Percentiles rank a stretch among this genome's conserved stretches.
Evolutionary conservation across 2,888 invertebrate genomes (phyloP).

Genomic region (Trichopria drosophilae): DNA sequence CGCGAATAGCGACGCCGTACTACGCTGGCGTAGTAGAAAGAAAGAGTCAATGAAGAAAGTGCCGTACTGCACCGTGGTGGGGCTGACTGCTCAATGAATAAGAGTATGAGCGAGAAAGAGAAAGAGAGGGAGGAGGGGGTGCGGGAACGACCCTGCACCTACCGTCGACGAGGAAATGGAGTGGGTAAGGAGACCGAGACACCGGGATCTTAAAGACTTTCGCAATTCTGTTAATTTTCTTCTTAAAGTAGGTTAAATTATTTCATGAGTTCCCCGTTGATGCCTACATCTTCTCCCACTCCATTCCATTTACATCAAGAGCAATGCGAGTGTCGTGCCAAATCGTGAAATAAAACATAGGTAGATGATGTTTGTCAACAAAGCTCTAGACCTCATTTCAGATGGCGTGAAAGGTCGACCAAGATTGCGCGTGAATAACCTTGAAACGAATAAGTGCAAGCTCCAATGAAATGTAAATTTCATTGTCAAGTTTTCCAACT

Average conservation of each 20-base stretch:
- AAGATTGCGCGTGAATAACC: no score
- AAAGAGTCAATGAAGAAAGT: slow-evolving; percentile 60
- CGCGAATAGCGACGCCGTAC: slow-evolving; percentile 36
- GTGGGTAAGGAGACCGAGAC: slow-evolving; percentile 33
- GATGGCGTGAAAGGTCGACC: no score
- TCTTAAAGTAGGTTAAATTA: slow-evolving; percentile 57
- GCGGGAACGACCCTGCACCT: slow-evolving; percentile 1
- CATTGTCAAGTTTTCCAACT: no score
- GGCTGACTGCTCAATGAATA: slow-evolving; percentile 56
- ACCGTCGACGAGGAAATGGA: slow-evolving; percentile 28
- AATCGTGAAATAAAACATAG: no score
- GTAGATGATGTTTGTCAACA: no score
- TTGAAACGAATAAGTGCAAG: no score
- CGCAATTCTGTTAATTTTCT: slow-evolving; percentile 57
- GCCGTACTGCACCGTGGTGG: slow-evolving; percentile 35
- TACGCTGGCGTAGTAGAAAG: slow-evolving; percentile 57
- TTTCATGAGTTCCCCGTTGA: slow-evolving; percentile 50
- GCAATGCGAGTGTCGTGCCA: neutral
- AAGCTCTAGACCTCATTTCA: no score
- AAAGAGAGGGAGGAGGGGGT: slow-evolving; percentile 34
- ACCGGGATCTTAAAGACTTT: slow-evolving; percentile 55
- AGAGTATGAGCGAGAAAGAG: slow-evolving; percentile 40
- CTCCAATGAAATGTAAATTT: no score
- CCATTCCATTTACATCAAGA: neutral
- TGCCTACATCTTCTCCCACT: slow-evolving; percentile 18